Evolutionary conservation across 2,113 vertebrate genomes (phyloP).

Genomic region (Astur gentilis): DNA sequence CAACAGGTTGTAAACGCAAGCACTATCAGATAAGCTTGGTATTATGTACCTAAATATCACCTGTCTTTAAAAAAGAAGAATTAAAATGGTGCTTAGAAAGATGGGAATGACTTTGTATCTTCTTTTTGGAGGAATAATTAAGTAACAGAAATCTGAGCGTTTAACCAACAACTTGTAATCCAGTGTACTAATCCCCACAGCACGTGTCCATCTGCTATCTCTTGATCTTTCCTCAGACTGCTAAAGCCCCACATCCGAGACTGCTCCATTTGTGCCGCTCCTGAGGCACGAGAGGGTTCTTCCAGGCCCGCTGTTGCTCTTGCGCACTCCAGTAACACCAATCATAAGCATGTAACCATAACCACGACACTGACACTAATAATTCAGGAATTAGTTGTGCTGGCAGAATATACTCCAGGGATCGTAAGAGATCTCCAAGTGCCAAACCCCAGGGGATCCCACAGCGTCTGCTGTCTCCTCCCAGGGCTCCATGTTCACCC

Average conservation of each 20-base stretch:
- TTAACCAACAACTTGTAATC: constrained; percentile 30
- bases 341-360: background rate
- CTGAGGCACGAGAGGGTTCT: background rate
- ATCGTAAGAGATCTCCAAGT: background rate
- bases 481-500: background rate
- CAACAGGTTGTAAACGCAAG: background rate
- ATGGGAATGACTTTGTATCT: background rate
- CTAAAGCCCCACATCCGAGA: background rate
- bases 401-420: background rate
- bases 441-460: background rate
- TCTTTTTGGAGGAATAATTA: background rate
- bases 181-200: background rate
- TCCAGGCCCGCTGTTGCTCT: background rate
- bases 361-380: background rate
- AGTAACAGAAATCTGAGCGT: constrained; percentile 6
- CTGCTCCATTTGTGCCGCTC: background rate
- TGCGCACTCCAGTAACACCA: background rate
- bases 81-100: background rate
- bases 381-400: background rate
- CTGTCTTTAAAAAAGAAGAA: background rate
- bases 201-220: background rate
- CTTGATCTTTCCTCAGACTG: background rate
- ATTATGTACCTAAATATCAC: background rate
- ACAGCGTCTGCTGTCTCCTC: background rate
- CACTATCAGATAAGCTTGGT: background rate